Base-by-base conservation (phyloP, 2,888 invertebrate species). In the Julus scanicus region DNA sequence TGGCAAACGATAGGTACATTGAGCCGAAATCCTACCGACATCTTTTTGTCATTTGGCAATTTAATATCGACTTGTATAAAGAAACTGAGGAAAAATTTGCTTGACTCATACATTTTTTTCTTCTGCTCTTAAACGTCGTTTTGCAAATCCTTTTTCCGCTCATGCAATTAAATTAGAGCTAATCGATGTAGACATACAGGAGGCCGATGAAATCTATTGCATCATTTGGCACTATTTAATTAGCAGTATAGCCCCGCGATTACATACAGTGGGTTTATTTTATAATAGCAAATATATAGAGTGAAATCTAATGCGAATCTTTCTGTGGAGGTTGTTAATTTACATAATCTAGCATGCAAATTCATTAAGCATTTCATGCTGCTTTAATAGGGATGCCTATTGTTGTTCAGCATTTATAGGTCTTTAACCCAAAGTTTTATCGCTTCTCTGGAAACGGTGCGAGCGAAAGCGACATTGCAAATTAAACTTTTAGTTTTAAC, bases 161-260 rank as follows among this genome's bases (percentile, higher is more conserved):
- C 71, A 71, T 8, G 29, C 71, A 71, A 71, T 71, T 71, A 71
- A 29, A 71, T 71, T 71, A 71, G 29, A 20, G 20, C 71, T 71
- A 71, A 71, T 71, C 71, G 71, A 29, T 29, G 71, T 9, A 71
- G 71, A 9, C 71, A 29, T 71, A 29, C 29, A 71, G 29, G 9
- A 53, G 29, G 71, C 71, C 71, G 71, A 71, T 71, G 71, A 71
- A 84, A 84, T 44, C 20, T 44, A 84, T 44, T 40, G 48, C 84
- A 48, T 84, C 40, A 84, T 84, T 84, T 84, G 84, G n/a, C 84
- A 84, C 84, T 84, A 48, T 84, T 84, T 84, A 84, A 84, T 84
- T 84, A 84, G 84, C 84, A 48, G 84, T 44, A 84, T 84, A 71
- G 71, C n/a, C 71, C 71, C 11, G 29, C 20, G 71, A 29, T 71